Evolutionary conservation across 2,113 vertebrate species (phyloP).

Genomic region (Prinia subflava): DNA sequence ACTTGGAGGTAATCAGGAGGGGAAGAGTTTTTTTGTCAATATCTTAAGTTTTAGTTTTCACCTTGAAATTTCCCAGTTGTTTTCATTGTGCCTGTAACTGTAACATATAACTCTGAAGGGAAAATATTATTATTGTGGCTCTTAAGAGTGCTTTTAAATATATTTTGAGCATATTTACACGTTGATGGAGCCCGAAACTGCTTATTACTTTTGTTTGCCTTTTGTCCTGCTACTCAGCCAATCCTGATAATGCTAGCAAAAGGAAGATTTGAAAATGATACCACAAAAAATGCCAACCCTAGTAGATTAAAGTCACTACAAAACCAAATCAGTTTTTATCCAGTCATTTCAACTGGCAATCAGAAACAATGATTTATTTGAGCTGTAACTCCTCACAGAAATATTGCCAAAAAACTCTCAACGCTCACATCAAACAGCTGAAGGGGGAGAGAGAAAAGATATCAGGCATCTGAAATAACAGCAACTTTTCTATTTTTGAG

Average conservation of each 20-base stretch:
- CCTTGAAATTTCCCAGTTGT: not conserved
- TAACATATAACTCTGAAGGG: not conserved
- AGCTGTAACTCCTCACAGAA: not conserved
- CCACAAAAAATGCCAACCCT: not conserved
- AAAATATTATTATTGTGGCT: not conserved
- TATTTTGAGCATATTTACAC: not conserved
- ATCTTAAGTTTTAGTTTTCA: not conserved
- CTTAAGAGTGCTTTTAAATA: not conserved
- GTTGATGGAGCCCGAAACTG: not conserved
- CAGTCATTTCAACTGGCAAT: not conserved
- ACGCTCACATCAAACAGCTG: not conserved
- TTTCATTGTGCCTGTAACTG: not conserved
- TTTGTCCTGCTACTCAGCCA: not conserved
- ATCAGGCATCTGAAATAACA: not conserved
- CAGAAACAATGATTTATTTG: not conserved
- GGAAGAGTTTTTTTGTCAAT: accelerated
- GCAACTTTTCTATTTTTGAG: not conserved
- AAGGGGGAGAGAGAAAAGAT: not conserved
- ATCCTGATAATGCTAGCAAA: not conserved
- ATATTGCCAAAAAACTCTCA: not conserved
- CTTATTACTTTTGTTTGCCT: not conserved
- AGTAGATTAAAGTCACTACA: not conserved
- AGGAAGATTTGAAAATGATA: not conserved
- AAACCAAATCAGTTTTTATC: not conserved
- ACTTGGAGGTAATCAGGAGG: not conserved